Base-by-base conservation (phyloP, 2,113 vertebrate genomes). In the Pituophis catenifer region DNA sequence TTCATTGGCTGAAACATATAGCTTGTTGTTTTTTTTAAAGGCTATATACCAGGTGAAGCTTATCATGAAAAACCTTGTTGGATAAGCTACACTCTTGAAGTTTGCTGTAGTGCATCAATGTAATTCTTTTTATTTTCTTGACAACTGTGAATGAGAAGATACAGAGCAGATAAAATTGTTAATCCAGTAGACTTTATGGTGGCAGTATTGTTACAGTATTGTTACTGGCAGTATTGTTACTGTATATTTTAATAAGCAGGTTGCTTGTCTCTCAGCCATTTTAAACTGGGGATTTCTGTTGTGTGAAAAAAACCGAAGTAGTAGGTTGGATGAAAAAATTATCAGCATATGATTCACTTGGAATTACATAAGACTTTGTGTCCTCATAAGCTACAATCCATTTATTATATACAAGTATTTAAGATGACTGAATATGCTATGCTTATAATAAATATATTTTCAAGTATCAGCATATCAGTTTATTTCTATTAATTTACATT, bases 191-290 rank as follows among this genome's bases (percentile, higher is more conserved):
- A 52, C 48, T 15, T 88, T 33, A 85, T 92, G 95, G n/a, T 86
- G 70, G 59, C 19, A 38, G 17, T 54, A 89, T 58, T 89, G 24
- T 7, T 89, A 24, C 58, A 23, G 17, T 54, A 89, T 58, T 89
- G 24, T 7, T 89, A 24, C 58, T 86, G 70, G 59, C 19, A 38
- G 17, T 54, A 89, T 58, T 89, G 24, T 7, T 89, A 24, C 58
- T n/a, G 15, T 95, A 95, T 95, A 95, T 86, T 95, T 96, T 97
- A 96, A 96, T 97, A 95, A 96, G 88, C 62, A 91, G 89, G 90
- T 96, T 95, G 90, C 11, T 93, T 94, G 12, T 94, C 91, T 94
- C 94, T 92, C 91, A 96, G 86, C 88, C 58, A 8, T 86, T 89
- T 87, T 94, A 93, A 92, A 96, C 93, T 92, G 1, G 1, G 0